Evolutionary conservation across 2,888 invertebrate species (phyloP), one percentile per base, ranked within the genome.

Genomic region (Eutolmus rufibarbis): DNA sequence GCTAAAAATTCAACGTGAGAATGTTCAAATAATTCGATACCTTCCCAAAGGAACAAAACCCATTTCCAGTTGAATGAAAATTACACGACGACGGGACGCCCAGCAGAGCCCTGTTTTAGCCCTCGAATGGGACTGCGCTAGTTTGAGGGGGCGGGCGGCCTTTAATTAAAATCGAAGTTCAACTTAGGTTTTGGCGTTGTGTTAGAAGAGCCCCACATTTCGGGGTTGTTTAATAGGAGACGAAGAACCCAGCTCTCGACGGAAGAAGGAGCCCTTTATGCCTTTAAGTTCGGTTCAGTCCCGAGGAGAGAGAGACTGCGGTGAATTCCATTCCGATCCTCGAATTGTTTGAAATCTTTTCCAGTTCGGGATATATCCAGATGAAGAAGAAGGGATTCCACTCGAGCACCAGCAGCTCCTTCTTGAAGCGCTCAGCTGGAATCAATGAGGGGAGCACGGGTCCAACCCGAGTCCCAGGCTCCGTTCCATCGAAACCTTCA

Each of bases 81-180:
- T 85, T 85, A 85, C 85, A 43, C 74, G 66, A 19, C 66, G 66
- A 19, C 66, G 40, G 87, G 7, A n/a, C 51, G 23, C 66, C 66
- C 66, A 66, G 23, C 23, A 19, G 40, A 8, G 40, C 40, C 12
- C 9, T 57, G 46, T 51, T 51, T 51, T n/a, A 51, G 46, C 46
- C 16, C 16, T n/a, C 57, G 7, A 34, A 34, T 57, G 66, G 9
- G 7, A 66, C 66, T 66, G 12, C 12, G 82, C 56, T 56, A 37
- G 66, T 56, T 57, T 19, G 40, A 16, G 51, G 28, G 74, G 74
- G 43, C 8, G 43, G 43, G 12, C 4, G 14, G 76, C 78, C 51
- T 87, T 87, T 87, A 87, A 87, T 87, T 87, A 87, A 87, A 87
- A 86, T 87, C 81, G 77, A 81, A 87, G 86, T 87, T 76, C 74